A percentile compares a stretch with the other conserved stretches of the same genome.
Evolutionary conservation across 2,797 vertebrate species (phyloP).

Genomic region (Propithecus deckenii): DNA sequence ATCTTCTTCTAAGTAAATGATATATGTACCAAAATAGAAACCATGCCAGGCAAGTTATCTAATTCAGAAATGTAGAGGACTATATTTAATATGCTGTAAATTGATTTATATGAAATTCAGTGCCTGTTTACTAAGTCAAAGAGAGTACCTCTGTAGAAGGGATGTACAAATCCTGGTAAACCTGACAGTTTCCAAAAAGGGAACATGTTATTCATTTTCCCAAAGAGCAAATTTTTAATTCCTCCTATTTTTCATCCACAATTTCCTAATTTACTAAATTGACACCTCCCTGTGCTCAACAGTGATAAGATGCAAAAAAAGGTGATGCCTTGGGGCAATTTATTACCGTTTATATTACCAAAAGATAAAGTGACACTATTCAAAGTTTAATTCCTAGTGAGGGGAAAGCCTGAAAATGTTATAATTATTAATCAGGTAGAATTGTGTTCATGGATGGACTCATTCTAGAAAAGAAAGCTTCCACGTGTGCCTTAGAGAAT

Average conservation of each 20-base stretch:
- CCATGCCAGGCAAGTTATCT: background rate
- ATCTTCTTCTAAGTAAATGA: conserved; percentile 52
- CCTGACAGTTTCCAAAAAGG: background rate
- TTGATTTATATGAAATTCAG: background rate
- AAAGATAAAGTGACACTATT: background rate
- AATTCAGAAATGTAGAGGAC: conserved; percentile 30
- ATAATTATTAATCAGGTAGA: background rate
- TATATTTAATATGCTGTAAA: background rate
- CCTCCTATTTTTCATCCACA: background rate
- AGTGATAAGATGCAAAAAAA: background rate
- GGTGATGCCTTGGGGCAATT: background rate
- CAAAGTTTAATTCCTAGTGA: conserved; percentile 15
- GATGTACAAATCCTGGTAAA: background rate
- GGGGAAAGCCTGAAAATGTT: background rate
- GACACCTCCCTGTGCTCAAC: background rate
- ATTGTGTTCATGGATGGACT: background rate
- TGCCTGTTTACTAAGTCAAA: background rate
- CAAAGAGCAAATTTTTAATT: conserved; percentile 2
- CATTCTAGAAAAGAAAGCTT: conserved; percentile 32
- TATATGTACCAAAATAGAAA: conserved; percentile 45
- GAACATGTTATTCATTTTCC: background rate
- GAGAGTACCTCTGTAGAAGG: background rate
- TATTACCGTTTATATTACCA: conserved; percentile 17
- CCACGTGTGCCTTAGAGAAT: background rate
- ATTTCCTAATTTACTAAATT: conserved; percentile 9